Evolutionary conservation across 2,888 invertebrate genomes (phyloP).

Genomic region (Spilarctia lutea): DNA sequence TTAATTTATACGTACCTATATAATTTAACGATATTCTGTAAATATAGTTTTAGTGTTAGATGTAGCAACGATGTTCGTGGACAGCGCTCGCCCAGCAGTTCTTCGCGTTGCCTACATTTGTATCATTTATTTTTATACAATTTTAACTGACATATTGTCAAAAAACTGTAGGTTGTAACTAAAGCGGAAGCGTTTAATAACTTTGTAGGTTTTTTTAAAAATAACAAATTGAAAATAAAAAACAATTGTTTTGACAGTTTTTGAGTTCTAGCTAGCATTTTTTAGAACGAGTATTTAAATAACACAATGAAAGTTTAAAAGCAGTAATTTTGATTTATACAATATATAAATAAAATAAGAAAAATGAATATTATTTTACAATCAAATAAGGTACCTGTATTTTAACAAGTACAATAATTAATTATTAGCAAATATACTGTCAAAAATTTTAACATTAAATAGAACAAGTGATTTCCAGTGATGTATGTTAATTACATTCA

Average conservation of each 20-base stretch:
- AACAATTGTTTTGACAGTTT: constrained; percentile 40
- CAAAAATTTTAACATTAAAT: constrained; percentile 16
- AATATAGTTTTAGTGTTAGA: constrained; percentile 72
- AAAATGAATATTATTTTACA: constrained; percentile 8
- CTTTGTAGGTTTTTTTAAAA: constrained; percentile 58
- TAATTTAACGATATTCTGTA: constrained; percentile 79
- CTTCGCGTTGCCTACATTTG: constrained; percentile 63
- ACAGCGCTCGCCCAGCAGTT: constrained; percentile 58
- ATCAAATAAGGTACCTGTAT: constrained; percentile 20
- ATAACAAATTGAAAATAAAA: constrained; percentile 47
- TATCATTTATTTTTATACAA: constrained; percentile 83
- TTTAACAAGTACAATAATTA: constrained; percentile 33
- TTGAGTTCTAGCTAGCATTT: constrained; percentile 37
- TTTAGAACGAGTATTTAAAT: constrained; percentile 42
- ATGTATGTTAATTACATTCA: constrained; percentile 24
- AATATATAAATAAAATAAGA: neutral
- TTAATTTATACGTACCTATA: constrained; percentile 82
- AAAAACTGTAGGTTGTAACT: constrained; percentile 76
- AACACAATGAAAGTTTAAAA: constrained; percentile 30
- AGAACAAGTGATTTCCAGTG: constrained; percentile 15
- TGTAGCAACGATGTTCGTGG: constrained; percentile 48
- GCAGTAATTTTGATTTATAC: constrained; percentile 18
- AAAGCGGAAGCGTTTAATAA: constrained; percentile 64
- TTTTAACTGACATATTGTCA: constrained; percentile 82
- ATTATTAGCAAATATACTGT: constrained; percentile 18